phyloP scores from a whole-genome alignment of 2,888 invertebrate species.

The Drosophila testacea region DNA sequence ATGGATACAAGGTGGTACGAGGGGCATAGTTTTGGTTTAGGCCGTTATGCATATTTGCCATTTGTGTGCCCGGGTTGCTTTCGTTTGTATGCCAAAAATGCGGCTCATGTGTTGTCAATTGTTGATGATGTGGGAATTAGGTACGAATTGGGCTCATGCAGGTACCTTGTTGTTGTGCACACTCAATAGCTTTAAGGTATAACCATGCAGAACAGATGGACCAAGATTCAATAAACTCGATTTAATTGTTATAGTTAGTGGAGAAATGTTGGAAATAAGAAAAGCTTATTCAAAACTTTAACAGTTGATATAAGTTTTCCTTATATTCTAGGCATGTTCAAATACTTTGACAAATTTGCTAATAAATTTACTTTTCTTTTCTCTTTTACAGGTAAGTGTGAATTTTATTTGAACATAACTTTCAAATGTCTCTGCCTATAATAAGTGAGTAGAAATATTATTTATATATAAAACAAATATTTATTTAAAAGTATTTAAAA shows the following conservation, averaged over 20 bases:
- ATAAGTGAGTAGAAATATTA: constrained; percentile 2
- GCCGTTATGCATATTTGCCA: constrained; percentile 70
- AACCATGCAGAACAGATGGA: not conserved
- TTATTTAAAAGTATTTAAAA: no score
- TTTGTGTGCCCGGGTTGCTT: constrained; percentile 40
- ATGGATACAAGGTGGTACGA: not conserved
- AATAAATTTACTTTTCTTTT: constrained; percentile 8
- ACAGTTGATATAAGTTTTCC: not conserved
- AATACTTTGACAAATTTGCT: not conserved
- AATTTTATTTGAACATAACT: not conserved
- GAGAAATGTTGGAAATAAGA: not conserved
- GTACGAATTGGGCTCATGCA: constrained; percentile 44
- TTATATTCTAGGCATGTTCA: not conserved
- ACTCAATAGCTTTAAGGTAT: constrained; percentile 34
- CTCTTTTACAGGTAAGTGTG: constrained; percentile 49
- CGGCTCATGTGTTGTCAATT: constrained; percentile 74
- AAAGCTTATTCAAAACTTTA: not conserved
- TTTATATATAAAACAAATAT: no score
- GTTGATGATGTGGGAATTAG: constrained; percentile 80
- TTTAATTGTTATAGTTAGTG: constrained; percentile 16
- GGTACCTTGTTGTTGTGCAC: constrained; percentile 7
- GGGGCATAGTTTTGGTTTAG: constrained; percentile 63
- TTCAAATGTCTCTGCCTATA: not conserved
- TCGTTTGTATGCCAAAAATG: constrained; percentile 61
- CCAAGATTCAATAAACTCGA: constrained; percentile 7